Base-by-base conservation (phyloP, 2,888 invertebrate species). In the Volucella bombylans region DNA sequence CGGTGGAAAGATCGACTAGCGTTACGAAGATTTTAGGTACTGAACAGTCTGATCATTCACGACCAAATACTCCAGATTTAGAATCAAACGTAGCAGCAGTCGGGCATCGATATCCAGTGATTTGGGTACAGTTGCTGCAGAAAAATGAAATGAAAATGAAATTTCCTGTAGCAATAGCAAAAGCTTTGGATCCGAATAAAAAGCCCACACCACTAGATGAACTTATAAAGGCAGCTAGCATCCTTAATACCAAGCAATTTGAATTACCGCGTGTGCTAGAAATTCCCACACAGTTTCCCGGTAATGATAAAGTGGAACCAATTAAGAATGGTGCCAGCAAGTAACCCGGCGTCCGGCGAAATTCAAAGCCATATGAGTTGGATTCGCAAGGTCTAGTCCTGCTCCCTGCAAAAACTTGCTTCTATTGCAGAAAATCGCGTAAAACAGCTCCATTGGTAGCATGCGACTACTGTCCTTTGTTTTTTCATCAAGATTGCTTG, bases 401-500 rank as follows among this genome's bases (percentile, higher is more conserved):
- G 1, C 91, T 97, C 83, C 97, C 97, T 0, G 96, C 96, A 0
- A 95, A 95, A 90, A 92, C 95, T 10, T 98, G 98, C 92, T 96
- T 95, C 90, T 95, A 95, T 88, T 98, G 98, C 90, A 93, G 94
- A 76, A 96, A 95, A 88, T 97, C 97, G 14, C 98, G 98, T 91
- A 94, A 96, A 87, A 93, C 94, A 69, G 97, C 96, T 0, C 96
- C 97, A 0, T 93, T 99, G 87, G 93, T 99, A 62, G 96, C 97
- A 85, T 99, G 99, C 91, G 99, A 99, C 92, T 99, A 96, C 92
- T 99, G 99, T 90, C 95, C 97, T 0, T 92, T 96, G 73, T 94
- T 95, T 87, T 99, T 95, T 90, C 99, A 99, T 91, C 94, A 96
- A 93, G 99, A 99, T 91, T 99, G 99, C 89, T 91, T 99, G 85